Base-by-base conservation (phyloP, 2,113 vertebrate genomes). In the Hyla sarda region DNA sequence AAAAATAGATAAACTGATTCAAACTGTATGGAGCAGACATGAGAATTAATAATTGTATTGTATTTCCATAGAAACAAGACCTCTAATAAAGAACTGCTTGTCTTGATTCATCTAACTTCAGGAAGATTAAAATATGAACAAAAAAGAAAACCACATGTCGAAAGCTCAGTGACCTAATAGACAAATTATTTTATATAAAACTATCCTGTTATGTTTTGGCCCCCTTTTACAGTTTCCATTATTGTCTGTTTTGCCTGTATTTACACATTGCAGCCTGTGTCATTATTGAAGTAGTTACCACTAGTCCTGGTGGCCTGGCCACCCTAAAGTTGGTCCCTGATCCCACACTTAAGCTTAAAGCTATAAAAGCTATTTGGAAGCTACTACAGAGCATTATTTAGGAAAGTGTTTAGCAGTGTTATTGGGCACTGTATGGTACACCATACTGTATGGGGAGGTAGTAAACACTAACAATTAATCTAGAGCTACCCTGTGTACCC, bases 11-110 rank as follows among this genome's bases (percentile, higher is more conserved):
- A 91, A 92, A 87, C 80, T 92, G 92, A 94, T 94, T 93, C 84
- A 93, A 94, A 92, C 92, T 90, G 92, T 91, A 91, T 92, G 91
- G 92, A 89, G 90, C 92, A 94, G 93, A 93, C 93, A 93, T 94
- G 93, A 92, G 87, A 56, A 95, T 94, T 93, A 94, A 94, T 94
- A 93, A 94, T 95, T 94, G 93, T 94, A 93, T 93, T 91, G 84
- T 90, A 91, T 93, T 93, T 91, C 92, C 93, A 94, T 94, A 89
- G 93, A 89, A 93, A 94, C 93, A 67, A 76, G 89, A 89, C 91
- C 92, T 92, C 89, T 92, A 90, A 91, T 90, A 90, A 91, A 90
- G 91, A 89, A 90, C 91, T 91, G 91, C 85, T 93, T 93, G 90
- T 90, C 90, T 92, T 88, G 88, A 89, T 89, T 90, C 84, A 88